Evolutionary conservation across 2,797 vertebrate genomes (phyloP).

Genomic region (Galago senegalensis): DNA sequence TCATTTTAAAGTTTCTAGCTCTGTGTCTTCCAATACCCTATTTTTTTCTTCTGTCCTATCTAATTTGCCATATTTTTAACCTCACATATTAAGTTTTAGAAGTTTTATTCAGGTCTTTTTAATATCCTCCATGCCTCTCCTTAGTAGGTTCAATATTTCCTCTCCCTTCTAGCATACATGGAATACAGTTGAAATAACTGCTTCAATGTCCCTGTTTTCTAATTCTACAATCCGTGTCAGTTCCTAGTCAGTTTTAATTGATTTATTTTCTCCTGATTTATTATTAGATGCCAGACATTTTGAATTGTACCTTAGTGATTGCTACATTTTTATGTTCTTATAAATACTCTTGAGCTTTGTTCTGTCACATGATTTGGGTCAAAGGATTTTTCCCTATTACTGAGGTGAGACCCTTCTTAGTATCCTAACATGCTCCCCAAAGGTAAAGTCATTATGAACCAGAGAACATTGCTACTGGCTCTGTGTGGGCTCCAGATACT

Average conservation of each 20-base stretch:
- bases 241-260: slow-evolving; percentile 52
- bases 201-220: slow-evolving; percentile 17
- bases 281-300: slow-evolving; percentile 64
- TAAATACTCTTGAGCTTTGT: slow-evolving; percentile 49
- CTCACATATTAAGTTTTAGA: neutral
- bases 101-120: neutral
- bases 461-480: neutral
- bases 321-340: slow-evolving; percentile 23
- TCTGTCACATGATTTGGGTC: neutral
- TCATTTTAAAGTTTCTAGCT: neutral
- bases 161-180: neutral
- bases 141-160: neutral
- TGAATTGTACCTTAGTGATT: slow-evolving; percentile 50
- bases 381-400: slow-evolving; percentile 9
- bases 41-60: neutral
- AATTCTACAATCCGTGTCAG: slow-evolving; percentile 35
- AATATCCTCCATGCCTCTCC: neutral
- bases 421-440: neutral
- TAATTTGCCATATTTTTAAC: slow-evolving; percentile 28
- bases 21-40: neutral
- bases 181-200: neutral
- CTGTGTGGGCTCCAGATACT: neutral
- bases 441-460: neutral
- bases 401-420: neutral
- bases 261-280: slow-evolving; percentile 7